Percentiles rank a stretch among this genome's conserved stretches.
Evolutionary conservation across 2,888 invertebrate species (phyloP).

Genomic region (Embidobia sp.): DNA sequence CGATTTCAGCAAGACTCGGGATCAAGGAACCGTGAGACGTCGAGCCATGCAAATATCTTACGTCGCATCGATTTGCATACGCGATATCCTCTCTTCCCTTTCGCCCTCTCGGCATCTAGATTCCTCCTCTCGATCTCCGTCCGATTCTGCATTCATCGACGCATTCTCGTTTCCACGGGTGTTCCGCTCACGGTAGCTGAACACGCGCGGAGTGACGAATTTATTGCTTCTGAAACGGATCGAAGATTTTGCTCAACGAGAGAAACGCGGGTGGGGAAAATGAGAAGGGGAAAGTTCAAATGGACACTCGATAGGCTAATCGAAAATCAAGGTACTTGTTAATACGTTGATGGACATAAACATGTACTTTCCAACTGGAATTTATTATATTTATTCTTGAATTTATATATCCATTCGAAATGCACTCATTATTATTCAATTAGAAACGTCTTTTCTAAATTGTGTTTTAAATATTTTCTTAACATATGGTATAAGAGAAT

Average conservation of each 20-base stretch:
- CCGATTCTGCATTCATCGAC: constrained; percentile 76
- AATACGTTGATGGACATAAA: constrained; percentile 55
- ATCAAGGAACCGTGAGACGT: constrained; percentile 69
- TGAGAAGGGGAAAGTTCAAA: constrained; percentile 63
- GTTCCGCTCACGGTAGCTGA: constrained; percentile 68
- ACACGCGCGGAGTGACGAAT: constrained; percentile 76
- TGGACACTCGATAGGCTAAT: constrained; percentile 61
- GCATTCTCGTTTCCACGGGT: constrained; percentile 74
- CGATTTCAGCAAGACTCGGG: constrained; percentile 61
- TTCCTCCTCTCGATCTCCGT: constrained; percentile 69
- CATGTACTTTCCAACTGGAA: constrained; percentile 30
- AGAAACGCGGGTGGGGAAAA: constrained; percentile 60
- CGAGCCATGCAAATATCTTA: constrained; percentile 69
- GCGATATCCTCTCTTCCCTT: constrained; percentile 69
- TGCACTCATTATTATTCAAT: too few relatives aligned
- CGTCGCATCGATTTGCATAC: constrained; percentile 73
- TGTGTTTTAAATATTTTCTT: too few relatives aligned
- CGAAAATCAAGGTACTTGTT: constrained; percentile 61
- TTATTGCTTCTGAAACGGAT: constrained; percentile 75
- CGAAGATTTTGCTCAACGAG: constrained; percentile 71
- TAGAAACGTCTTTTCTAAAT: too few relatives aligned
- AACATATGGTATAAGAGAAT: too few relatives aligned
- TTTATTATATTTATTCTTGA: constrained; percentile 34
- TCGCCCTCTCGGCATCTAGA: constrained; percentile 65
- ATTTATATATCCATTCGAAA: background rate